Evolutionary conservation across 2,113 vertebrate genomes (phyloP).

Genomic region (Spheniscus mendiculus): DNA sequence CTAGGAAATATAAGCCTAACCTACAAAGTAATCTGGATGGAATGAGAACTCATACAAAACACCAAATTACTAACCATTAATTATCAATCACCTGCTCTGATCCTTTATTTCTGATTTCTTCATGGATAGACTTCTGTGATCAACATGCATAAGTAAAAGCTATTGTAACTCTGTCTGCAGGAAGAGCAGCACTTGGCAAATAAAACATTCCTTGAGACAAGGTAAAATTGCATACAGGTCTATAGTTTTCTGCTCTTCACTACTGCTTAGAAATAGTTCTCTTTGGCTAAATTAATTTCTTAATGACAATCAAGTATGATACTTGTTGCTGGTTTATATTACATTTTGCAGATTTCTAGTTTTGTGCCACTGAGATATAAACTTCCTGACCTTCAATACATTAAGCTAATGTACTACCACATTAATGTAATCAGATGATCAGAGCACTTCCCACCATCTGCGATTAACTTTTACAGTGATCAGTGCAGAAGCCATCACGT

Average conservation of each 20-base stretch:
- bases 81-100: background rate
- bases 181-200: background rate
- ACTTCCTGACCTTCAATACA: constrained; percentile 55
- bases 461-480: background rate
- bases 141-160: background rate
- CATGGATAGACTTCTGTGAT: background rate
- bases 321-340: constrained; percentile 50
- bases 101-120: constrained; percentile 15
- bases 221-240: background rate
- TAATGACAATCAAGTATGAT: constrained; percentile 54
- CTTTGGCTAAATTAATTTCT: constrained; percentile 62
- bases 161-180: background rate
- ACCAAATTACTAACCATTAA: background rate
- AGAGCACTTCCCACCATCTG: background rate
- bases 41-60: background rate
- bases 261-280: background rate
- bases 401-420: constrained; percentile 32
- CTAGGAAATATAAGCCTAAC: background rate
- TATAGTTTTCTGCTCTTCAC: background rate
- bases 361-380: constrained; percentile 17
- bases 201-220: constrained; percentile 5
- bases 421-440: constrained; percentile 48
- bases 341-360: constrained; percentile 54
- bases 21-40: background rate
- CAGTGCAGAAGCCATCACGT: background rate